Base-by-base conservation (phyloP, 1,140 invertebrate genomes). In the Eubasilissa regina region DNA sequence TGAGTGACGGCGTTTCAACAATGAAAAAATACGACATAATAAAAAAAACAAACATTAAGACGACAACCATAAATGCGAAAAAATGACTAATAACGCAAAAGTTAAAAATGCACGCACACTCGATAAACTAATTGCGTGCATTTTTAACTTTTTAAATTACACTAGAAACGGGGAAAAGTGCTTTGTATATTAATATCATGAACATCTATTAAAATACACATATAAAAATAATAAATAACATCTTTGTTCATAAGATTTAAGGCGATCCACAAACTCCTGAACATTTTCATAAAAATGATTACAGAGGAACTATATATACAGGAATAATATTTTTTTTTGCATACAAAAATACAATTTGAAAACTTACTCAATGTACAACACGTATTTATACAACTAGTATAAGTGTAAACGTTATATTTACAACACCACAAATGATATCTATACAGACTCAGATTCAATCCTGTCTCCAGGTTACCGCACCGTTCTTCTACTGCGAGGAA, bases 151-250 rank as follows among this genome's bases (percentile, higher is more conserved):
- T 35, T 35, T 35, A 35, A 3, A 35, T 35, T 3, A 56, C 53
- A 13, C 53, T 17, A n/a, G 4, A n/a, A 11, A 58, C 7, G 15
- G 53, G 53, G 17, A 21, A 15, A 58, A 21, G 17, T 56, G n/a
- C 15, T n/a, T 56, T 58, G 15, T 19, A 56, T 35, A 35, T 3
- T 56, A 17, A 19, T 58, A 21, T 58, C n/a, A 21, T 58, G 21
- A 4, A 58, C 17, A 19, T 1, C 55, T 58, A 58, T 21, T 25
- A 64, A 64, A 64, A 25, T 64, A 64, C 35, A 25, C 60, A 35
- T 64, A 64, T 35, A 64, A 64, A 43, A 64, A 64, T 64, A 64
- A 64, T 64, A 43, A 64, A 44, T 64, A 43, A 62, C 53, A 56
- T 56, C 10, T 64, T 19, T 64, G 25, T 64, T 64, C 60, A 64